Conservation (phyloP, 2,797 vertebrate genomes). For the Apogon hyalosoma region DNA sequence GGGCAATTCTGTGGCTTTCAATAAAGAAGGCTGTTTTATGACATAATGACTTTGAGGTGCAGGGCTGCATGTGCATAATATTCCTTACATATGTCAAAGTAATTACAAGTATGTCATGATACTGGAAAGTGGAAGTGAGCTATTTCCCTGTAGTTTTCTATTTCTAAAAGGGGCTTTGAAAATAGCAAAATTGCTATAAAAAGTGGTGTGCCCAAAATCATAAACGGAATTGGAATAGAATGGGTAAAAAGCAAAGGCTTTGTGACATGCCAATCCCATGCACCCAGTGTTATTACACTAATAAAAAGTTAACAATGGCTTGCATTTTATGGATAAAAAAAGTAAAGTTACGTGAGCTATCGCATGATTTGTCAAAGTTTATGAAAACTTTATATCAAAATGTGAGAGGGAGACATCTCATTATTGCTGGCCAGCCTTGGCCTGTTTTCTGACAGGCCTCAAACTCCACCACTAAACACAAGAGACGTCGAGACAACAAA, state of each 20-base stretch:
- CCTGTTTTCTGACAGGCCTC: slow-evolving; percentile 71
- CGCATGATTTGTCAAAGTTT: slow-evolving; percentile 69
- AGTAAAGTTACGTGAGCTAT: slow-evolving; percentile 37
- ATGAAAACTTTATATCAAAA: slow-evolving; percentile 70
- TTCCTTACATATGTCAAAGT: slow-evolving; percentile 26
- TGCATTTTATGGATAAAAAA: slow-evolving; percentile 26
- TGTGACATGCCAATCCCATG: slow-evolving; percentile 38
- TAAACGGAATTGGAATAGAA: slow-evolving; percentile 37
- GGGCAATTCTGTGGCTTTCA: slow-evolving; percentile 26
- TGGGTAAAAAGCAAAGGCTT: slow-evolving; percentile 46
- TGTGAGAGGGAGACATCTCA: slow-evolving; percentile 57
- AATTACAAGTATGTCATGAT: slow-evolving; percentile 29
- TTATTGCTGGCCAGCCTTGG: slow-evolving; percentile 66
- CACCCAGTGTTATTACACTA: slow-evolving; percentile 52
- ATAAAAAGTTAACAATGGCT: slow-evolving; percentile 53
- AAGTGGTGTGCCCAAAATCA: slow-evolving; percentile 31
- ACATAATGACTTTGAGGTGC: slow-evolving; percentile 23
- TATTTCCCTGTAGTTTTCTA: slow-evolving; percentile 35
- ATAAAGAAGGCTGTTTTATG: slow-evolving; percentile 38
- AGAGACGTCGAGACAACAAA: slow-evolving; percentile 76
- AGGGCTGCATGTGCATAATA: slow-evolving; percentile 13
- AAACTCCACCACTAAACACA: slow-evolving; percentile 67
- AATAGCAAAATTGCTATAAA: slow-evolving; percentile 36
- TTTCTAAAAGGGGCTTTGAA: slow-evolving; percentile 37
- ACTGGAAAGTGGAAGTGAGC: slow-evolving; percentile 29